A percentile compares a stretch with the other conserved stretches of the same genome.
These are phyloP conservation scores for Platygyra sinensis DNA, from an alignment of 64 coral and sea anemone genomes.

Conservation along the genomic window DNA sequence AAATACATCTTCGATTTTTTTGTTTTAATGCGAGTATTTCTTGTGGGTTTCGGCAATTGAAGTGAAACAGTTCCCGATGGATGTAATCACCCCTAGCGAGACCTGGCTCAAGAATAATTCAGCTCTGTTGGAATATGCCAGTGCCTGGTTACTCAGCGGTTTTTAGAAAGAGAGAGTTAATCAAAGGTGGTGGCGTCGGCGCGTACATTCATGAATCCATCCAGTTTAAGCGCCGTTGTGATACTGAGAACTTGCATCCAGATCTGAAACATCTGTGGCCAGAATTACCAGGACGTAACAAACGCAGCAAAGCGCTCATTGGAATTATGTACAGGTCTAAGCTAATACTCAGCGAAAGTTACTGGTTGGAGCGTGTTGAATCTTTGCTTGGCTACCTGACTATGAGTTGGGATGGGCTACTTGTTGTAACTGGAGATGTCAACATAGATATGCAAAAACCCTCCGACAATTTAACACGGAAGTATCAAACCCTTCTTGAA, in stretches of 20 bases:
- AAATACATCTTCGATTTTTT: too few species aligned
- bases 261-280: slow-evolving; percentile 49
- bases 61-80: slow-evolving; percentile 6
- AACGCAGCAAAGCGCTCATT: too few species aligned
- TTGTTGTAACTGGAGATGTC: slow-evolving; percentile 45
- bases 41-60: too few species aligned
- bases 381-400: slow-evolving; percentile 50
- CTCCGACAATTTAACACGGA: slow-evolving; percentile 6
- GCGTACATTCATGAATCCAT: slow-evolving; percentile 54
- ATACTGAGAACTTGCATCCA: slow-evolving; percentile 54
- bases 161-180: slow-evolving; percentile 50
- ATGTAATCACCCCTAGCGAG: slow-evolving; percentile 43
- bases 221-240: slow-evolving; percentile 42
- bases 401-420: slow-evolving; percentile 52
- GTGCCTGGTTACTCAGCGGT: slow-evolving; percentile 50
- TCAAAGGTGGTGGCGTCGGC: slow-evolving; percentile 47
- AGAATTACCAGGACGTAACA: slow-evolving; percentile 59
- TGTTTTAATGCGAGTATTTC: too few species aligned
- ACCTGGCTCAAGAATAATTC: slow-evolving; percentile 34
- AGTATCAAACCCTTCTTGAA: slow-evolving; percentile 41
- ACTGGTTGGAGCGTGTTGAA: slow-evolving; percentile 46
- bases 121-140: slow-evolving; percentile 46
- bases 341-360: slow-evolving; percentile 17
- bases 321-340: slow-evolving; percentile 44
- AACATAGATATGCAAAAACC: slow-evolving; percentile 51